Conservation (phyloP, 2,797 vertebrate genomes). For the Champsocephalus gunnari region DNA sequence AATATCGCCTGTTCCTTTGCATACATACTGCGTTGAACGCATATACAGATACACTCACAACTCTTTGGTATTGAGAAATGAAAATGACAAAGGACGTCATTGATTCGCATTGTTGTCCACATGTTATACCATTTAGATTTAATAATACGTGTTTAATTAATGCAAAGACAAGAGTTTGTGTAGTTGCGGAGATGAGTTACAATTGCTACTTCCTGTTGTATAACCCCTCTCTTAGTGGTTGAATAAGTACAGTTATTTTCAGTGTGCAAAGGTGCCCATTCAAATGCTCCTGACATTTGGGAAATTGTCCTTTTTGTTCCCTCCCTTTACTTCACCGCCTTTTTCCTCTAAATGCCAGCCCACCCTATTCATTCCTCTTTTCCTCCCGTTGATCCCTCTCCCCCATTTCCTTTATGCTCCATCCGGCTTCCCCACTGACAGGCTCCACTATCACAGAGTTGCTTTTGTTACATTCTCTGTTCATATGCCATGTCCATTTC, state of each 20-base stretch:
- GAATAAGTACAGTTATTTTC: slow-evolving; percentile 50
- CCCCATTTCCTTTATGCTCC: slow-evolving; percentile 35
- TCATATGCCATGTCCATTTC: slow-evolving; percentile 17
- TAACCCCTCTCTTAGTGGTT: slow-evolving; percentile 20
- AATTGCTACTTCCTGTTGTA: slow-evolving; percentile 19
- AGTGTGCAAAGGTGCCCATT: slow-evolving; percentile 59
- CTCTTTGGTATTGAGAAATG: too few relatives aligned
- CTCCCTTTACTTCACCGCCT: slow-evolving; percentile 42
- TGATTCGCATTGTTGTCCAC: not conserved
- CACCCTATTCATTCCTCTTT: slow-evolving; percentile 48
- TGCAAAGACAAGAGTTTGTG: not conserved
- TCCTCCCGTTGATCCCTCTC: slow-evolving; percentile 34
- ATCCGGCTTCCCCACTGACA: slow-evolving; percentile 2
- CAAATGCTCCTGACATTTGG: slow-evolving; percentile 71
- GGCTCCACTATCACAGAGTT: slow-evolving; percentile 24
- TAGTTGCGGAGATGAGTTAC: not conserved
- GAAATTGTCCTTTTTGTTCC: slow-evolving; percentile 69
- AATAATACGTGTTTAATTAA: not conserved
- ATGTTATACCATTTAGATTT: not conserved
- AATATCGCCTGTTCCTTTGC: too few relatives aligned
- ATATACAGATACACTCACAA: not conserved
- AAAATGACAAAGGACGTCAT: not conserved
- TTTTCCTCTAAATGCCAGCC: slow-evolving; percentile 69
- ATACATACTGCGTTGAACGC: not conserved
- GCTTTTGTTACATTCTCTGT: slow-evolving; percentile 11